Evolutionary conservation across 2,888 invertebrate genomes (phyloP), one percentile per base, ranked within the genome.

Genomic region (Rhamnusium bicolor): DNA sequence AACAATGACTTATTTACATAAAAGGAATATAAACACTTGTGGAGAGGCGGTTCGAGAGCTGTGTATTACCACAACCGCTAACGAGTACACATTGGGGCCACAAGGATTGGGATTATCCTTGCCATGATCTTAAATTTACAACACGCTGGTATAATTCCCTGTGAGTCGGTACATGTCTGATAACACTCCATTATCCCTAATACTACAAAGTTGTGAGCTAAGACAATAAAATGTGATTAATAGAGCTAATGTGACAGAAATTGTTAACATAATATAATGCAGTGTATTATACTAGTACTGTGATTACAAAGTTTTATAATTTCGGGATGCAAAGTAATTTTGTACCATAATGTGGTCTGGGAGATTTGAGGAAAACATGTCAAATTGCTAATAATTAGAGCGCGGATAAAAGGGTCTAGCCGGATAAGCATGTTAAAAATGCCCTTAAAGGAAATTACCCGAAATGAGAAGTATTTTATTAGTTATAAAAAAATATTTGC

Each of bases 1-100:
- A 65, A 65, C 53, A 65, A 27, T 1, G 40, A 5, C 65, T n/a
- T 32, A 53, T 65, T 54, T 53, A 32, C 65, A 65, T 65, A 65
- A 65, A 27, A 65, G 65, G 32, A 27, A 54, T 18, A 19, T 65
- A 65, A 63, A 65, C 65, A 65, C 53, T 65, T 53, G 53, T 53
- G 51, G 53, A 51, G 29, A 40, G 21, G 65, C 19, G 16, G 49
- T 16, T 29, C 14, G 51, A 8, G 32, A 32, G n/a, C 29, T 29
- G 19, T 6, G 12, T 18, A 32, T 19, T 19, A 19, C 53, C 29
- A 27, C 63, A 65, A 18, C 32, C 65, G 65, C 53, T 18, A 32
- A 27, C 29, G 21, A 16, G 14, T 65, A 32, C 19, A 65, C 65
- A 65, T 65, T 65, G 53, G 27, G 32, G 53, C 65, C 51, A 53